These are phyloP conservation scores for Apodemus agrarius DNA, from an alignment of 2,797 vertebrate species.

Conservation along the genomic window DNA sequence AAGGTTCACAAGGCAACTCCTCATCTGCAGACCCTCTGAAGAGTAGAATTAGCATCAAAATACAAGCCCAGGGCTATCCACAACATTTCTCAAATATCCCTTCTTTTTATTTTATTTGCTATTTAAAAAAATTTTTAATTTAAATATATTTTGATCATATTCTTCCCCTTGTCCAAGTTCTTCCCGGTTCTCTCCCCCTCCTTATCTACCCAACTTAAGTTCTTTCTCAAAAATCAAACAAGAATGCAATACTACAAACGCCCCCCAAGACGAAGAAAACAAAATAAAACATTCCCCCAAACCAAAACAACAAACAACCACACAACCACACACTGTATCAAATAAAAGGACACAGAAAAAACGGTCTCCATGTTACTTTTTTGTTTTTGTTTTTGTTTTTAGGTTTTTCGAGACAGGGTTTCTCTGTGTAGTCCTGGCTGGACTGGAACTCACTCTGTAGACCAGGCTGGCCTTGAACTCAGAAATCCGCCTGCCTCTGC, in stretches of 20 bases:
- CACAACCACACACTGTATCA: not conserved
- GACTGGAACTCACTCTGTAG: no score
- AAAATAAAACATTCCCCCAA: not conserved
- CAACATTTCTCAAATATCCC: conserved; percentile 43
- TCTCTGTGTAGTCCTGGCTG: no score
- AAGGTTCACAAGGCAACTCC: no score
- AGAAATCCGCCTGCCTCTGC: no score
- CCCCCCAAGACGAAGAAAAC: no score
- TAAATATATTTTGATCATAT: not conserved
- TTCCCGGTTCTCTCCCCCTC: not conserved
- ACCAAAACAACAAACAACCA: not conserved
- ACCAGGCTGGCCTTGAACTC: no score
- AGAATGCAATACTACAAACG: not conserved
- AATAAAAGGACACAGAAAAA: not conserved
- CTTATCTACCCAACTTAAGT: not conserved
- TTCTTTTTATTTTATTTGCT: not conserved
- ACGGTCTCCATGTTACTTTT: not conserved
- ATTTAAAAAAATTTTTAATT: not conserved
- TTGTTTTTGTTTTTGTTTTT: no score
- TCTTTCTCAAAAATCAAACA: not conserved
- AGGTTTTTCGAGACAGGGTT: no score
- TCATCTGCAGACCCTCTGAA: no score
- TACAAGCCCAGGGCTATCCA: no score
- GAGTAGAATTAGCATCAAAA: no score
- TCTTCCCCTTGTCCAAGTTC: not conserved